Conservation (phyloP, 92 coral and sea anemone species). For the Phenganax subtilis region DNA sequence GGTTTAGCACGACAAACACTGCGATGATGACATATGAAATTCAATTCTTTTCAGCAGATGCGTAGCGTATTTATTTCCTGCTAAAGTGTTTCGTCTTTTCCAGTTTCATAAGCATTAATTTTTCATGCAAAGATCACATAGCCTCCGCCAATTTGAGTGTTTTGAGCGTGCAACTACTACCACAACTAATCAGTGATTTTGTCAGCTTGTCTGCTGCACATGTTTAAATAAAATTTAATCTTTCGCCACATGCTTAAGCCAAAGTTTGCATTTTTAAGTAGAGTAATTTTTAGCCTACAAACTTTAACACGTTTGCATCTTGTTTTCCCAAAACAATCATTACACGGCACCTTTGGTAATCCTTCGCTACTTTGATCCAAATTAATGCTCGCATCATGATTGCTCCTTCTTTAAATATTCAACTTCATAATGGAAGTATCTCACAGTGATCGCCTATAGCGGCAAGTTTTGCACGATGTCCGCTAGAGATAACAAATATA, state of each 20-base stretch:
- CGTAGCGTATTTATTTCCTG: conserved; percentile 21
- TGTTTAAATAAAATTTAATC: conserved; percentile 41
- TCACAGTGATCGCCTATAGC: too few relatives aligned
- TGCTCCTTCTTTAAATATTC: conserved; percentile 41
- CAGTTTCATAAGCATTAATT: conserved; percentile 35
- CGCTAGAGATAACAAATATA: not conserved
- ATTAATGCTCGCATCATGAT: conserved; percentile 29
- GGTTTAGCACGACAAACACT: conserved; percentile 17
- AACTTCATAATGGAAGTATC: conserved; percentile 18
- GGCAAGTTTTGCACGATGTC: not conserved
- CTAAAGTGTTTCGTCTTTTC: conserved; percentile 17
- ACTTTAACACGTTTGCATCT: conserved; percentile 12
- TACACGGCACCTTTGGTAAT: conserved; percentile 18
- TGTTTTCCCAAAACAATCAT: conserved; percentile 5
- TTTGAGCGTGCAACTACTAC: conserved; percentile 7
- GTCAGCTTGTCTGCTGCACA: conserved; percentile 26
- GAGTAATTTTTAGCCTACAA: not conserved
- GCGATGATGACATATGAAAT: conserved; percentile 38
- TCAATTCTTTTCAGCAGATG: conserved; percentile 39
- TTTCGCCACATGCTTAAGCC: conserved; percentile 21
- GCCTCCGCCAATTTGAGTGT: conserved; percentile 17
- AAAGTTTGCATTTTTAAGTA: conserved; percentile 31
- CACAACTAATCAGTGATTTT: conserved; percentile 28
- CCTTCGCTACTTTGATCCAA: conserved; percentile 39
- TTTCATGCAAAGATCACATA: conserved; percentile 32